These are phyloP conservation scores for Gnatocerus cornutus DNA, from an alignment of 2,888 invertebrate genomes.

Conservation along the genomic window DNA sequence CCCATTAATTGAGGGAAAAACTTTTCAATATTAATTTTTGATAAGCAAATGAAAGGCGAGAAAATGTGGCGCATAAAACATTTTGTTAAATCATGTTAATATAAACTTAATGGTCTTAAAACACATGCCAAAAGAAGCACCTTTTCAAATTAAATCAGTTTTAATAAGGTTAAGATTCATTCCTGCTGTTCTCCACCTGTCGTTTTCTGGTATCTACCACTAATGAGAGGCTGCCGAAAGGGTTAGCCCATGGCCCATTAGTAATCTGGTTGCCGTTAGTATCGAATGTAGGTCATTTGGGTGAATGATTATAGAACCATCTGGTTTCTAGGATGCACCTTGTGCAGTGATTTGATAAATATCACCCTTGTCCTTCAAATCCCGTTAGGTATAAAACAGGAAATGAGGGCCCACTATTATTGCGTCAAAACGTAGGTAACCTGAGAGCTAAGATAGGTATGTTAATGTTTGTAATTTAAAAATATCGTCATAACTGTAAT, in stretches of 20 bases:
- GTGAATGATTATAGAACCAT: slow-evolving; percentile 50
- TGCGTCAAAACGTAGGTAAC: slow-evolving; percentile 21
- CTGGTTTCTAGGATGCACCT: slow-evolving; percentile 54
- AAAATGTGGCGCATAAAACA: too few relatives aligned
- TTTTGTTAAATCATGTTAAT: too few relatives aligned
- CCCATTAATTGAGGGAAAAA: too few relatives aligned
- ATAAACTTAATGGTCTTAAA: too few relatives aligned
- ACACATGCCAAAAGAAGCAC: neutral
- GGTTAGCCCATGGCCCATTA: slow-evolving; percentile 29
- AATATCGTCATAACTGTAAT: slow-evolving; percentile 27
- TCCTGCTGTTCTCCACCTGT: slow-evolving; percentile 30
- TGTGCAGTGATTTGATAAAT: slow-evolving; percentile 53
- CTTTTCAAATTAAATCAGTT: slow-evolving; percentile 15
- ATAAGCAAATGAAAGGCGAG: too few relatives aligned
- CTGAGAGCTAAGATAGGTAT: slow-evolving; percentile 11
- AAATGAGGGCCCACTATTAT: slow-evolving; percentile 39
- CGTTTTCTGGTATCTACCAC: slow-evolving; percentile 14
- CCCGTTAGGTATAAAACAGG: slow-evolving; percentile 43
- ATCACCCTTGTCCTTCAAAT: slow-evolving; percentile 40
- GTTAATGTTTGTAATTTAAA: slow-evolving; percentile 30
- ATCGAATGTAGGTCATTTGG: slow-evolving; percentile 53
- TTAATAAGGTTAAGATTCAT: neutral
- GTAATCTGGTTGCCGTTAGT: slow-evolving; percentile 33
- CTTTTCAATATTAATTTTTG: too few relatives aligned
- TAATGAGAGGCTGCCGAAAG: slow-evolving; percentile 40